Evolutionary conservation across 92 coral and sea anemone genomes (phyloP), one percentile per base, ranked within the genome.

Genomic region (Scolanthus callimorphus): DNA sequence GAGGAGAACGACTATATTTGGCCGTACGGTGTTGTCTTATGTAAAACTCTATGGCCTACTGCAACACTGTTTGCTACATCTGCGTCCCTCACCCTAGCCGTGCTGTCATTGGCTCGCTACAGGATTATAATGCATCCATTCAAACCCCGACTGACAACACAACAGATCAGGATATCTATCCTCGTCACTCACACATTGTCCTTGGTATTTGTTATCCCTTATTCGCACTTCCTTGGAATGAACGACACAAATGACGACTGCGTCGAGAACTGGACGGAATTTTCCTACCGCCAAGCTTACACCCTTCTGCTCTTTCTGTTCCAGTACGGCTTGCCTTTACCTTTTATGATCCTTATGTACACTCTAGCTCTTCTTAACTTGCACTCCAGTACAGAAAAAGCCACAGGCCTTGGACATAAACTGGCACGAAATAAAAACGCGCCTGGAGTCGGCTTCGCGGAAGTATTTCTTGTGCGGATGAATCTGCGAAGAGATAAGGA

Each of bases 101-200:
- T 78, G 21, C 77, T 86, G 11, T 86, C 95, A 19, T 48, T 86
- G 15, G 95, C 77, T 43, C 85, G 95, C 31, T 86, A 84, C 52
- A 47, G 95, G 25, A 76, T 80, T 11, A 60, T 86, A 1, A 78
- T 80, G 78, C 90, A 86, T 30, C 95, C 95, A 0, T 86, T 77
- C 52, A 80, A 62, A 29, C 62, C 67, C 10, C 74, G 83, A 31
- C 82, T 86, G 13, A 83, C 71, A n/a, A 53, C 60, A 3, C 68
- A 27, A 49, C 90, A 84, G 41, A 53, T 81, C 51, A 65, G 73
- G 72, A 39, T 30, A 3, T 45, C 59, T 11, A 69, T 79, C 17
- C 45, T 37, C 4, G 11, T 55, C 4, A 49, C 69, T 0, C 96
- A 87, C 31, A 0, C 57, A 6, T 21, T 70, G 19, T 79, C 90